Percentiles rank a stretch among this genome's conserved stretches.
Conservation (phyloP, 2,797 vertebrate species). For the Molossus alvarezi region DNA sequence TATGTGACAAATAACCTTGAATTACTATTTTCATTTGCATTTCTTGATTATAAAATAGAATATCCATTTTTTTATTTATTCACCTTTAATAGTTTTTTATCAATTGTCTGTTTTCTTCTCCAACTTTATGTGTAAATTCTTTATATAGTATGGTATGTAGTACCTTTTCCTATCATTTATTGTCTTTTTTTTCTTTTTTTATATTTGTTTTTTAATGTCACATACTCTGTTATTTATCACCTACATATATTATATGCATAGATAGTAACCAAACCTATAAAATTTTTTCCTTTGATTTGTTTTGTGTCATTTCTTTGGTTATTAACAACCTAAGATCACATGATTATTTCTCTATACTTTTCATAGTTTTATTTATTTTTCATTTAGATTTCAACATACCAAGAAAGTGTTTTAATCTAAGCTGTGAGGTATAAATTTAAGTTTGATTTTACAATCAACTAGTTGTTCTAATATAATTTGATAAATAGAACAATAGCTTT, state of each 20-base stretch:
- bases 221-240: not conserved
- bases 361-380: not conserved
- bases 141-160: not conserved
- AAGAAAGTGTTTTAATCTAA: not conserved
- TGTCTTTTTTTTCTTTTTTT: not conserved
- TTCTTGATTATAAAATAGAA: conserved; percentile 22
- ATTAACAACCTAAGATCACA: not conserved
- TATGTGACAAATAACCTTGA: not conserved
- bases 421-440: not conserved
- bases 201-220: not conserved
- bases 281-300: not conserved
- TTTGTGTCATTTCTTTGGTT: not conserved
- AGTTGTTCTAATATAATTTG: not conserved
- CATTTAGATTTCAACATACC: not conserved
- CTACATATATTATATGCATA: not conserved
- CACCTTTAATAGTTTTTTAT: not conserved
- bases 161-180: not conserved
- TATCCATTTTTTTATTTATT: not conserved
- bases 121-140: not conserved
- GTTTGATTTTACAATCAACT: not conserved
- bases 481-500: not conserved
- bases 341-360: not conserved
- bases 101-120: not conserved
- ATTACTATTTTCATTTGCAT: not conserved
- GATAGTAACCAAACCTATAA: not conserved